A percentile compares a stretch with the other conserved stretches of the same genome.
Conservation (phyloP, 2,888 invertebrate species). For the Cheilosia scutellata region DNA sequence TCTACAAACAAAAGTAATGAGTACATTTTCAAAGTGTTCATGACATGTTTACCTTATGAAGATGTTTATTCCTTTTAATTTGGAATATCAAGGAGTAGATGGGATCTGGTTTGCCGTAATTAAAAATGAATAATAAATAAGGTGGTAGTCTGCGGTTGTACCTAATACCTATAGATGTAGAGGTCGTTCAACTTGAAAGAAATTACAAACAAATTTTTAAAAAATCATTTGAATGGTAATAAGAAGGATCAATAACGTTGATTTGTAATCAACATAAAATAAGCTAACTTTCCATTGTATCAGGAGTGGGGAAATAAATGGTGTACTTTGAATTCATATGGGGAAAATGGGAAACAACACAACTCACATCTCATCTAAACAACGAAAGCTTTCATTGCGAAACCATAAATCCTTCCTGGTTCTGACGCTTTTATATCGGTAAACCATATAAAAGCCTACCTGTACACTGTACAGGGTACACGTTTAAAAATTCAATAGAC, state of each 20-base stretch:
- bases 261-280: too few relatives aligned
- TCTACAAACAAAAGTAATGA: slow-evolving; percentile 32
- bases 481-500: slow-evolving; percentile 22
- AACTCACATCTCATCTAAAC: background rate
- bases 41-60: slow-evolving; percentile 27
- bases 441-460: background rate
- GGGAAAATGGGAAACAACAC: background rate
- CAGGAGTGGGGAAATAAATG: background rate
- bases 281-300: too few relatives aligned
- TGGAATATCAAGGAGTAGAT: slow-evolving; percentile 5
- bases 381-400: background rate
- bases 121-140: slow-evolving; percentile 62
- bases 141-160: background rate
- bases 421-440: slow-evolving; percentile 3
- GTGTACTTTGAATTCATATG: background rate
- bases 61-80: slow-evolving; percentile 16
- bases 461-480: background rate
- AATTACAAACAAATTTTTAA: background rate
- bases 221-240: too few relatives aligned
- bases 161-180: background rate
- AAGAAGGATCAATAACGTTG: too few relatives aligned
- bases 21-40: slow-evolving; percentile 40
- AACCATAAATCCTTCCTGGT: slow-evolving; percentile 4
- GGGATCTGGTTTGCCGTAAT: slow-evolving; percentile 39
- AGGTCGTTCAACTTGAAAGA: background rate